Evolutionary conservation across 2,888 invertebrate species (phyloP).

Genomic region (Plusia festucae): DNA sequence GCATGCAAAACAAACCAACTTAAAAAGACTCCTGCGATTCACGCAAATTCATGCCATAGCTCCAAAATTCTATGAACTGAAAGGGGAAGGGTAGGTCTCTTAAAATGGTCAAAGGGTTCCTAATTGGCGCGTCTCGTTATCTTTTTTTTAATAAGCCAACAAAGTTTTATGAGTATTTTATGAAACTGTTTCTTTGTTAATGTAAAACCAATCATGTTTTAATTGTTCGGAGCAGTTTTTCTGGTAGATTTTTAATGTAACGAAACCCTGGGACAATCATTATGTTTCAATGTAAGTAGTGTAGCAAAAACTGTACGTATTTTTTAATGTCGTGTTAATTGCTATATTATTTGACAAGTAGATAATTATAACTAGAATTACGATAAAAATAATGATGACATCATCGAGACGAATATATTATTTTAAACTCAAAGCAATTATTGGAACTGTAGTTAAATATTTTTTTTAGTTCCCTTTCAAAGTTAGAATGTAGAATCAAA

Average conservation of each 20-base stretch:
- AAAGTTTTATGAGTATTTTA: conserved; percentile 81
- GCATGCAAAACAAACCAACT: conserved; percentile 63
- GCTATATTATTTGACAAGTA: neutral
- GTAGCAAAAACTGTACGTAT: neutral
- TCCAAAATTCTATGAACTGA: neutral
- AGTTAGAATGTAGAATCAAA: neutral
- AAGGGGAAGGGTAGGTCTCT: conserved; percentile 29
- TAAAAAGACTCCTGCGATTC: conserved; percentile 28
- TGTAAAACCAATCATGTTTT: conserved; percentile 73
- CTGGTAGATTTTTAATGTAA: conserved; percentile 32
- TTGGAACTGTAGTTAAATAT: too few relatives aligned
- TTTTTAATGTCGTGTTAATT: neutral
- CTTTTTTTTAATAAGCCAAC: conserved; percentile 80
- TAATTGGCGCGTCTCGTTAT: conserved; percentile 83
- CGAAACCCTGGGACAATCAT: conserved; percentile 20
- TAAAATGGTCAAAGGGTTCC: conserved; percentile 64
- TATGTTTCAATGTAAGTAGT: conserved; percentile 36
- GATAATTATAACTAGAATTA: neutral
- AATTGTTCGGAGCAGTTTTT: conserved; percentile 60
- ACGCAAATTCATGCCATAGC: neutral
- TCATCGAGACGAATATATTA: too few relatives aligned
- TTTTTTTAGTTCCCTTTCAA: too few relatives aligned
- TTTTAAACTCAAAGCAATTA: neutral
- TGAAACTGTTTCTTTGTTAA: conserved; percentile 80
- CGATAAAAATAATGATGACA: too few relatives aligned